These are phyloP conservation scores for Drosophila rubida DNA, from an alignment of 2,888 invertebrate genomes.

Conservation along the genomic window DNA sequence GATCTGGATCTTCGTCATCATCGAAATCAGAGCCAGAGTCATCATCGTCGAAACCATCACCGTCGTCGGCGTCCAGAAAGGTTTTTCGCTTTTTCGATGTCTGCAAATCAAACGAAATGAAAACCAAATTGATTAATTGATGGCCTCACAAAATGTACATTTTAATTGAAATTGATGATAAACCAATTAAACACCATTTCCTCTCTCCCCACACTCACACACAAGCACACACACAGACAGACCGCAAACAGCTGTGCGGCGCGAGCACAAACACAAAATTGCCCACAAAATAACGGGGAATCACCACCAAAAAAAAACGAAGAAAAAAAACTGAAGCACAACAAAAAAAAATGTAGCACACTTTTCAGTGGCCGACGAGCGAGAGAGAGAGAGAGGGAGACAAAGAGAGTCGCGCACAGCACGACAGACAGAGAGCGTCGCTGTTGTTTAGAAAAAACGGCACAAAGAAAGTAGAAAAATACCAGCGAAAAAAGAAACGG, in stretches of 20 bases:
- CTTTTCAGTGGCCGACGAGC: slow-evolving; percentile 39
- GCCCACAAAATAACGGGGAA: slow-evolving; percentile 23
- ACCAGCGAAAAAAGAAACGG: slow-evolving; percentile 27
- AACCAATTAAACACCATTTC: not conserved
- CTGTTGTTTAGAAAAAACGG: slow-evolving; percentile 73
- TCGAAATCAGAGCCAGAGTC: slow-evolving; percentile 91
- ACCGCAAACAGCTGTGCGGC: slow-evolving; percentile 14
- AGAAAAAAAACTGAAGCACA: slow-evolving; percentile 36
- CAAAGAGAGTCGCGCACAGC: not conserved
- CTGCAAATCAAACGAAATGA: slow-evolving; percentile 54
- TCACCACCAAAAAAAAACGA: slow-evolving; percentile 32
- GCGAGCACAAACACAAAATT: slow-evolving; percentile 1
- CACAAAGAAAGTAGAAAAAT: slow-evolving; percentile 68
- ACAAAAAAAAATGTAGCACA: slow-evolving; percentile 63
- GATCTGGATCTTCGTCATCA: slow-evolving; percentile 96
- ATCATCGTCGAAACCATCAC: slow-evolving; percentile 86
- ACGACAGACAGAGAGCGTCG: slow-evolving; percentile 4
- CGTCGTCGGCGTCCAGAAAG: slow-evolving; percentile 82
- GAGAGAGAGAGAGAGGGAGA: slow-evolving; percentile 12
- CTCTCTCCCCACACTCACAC: slow-evolving; percentile 4
- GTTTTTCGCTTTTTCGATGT: slow-evolving; percentile 77
- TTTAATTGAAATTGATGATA: not conserved
- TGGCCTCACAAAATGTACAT: not conserved
- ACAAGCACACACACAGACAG: not conserved
- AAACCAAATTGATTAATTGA: not conserved